Base-by-base conservation (phyloP, 2,797 vertebrate species). In the Morelia viridis region DNA sequence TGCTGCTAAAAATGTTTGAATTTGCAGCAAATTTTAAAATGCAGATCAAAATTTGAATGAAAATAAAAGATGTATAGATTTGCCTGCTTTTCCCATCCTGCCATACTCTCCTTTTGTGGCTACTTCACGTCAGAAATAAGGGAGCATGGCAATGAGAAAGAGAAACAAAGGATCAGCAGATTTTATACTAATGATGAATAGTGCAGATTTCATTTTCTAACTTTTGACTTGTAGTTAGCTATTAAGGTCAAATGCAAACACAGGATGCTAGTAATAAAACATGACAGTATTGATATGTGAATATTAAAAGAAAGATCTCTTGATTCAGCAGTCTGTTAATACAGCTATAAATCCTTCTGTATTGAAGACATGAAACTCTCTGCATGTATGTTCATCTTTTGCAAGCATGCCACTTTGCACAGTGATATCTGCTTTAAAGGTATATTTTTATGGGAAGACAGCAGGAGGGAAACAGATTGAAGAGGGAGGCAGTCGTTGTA, bases 241-340 rank as follows among this genome's bases (percentile, higher is more conserved):
- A 92, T 92, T 92, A 92, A 86, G 92, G 68, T 90, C 89, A 88
- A 88, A 88, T 28, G 8, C 89, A 28, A 84, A 86, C 8, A 28
- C 60, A 65, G 64, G 89, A 84, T 58, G 41, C 89, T 46, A 2
- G 68, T 90, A 92, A 92, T 92, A 86, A 92, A 92, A 92, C 68
- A 90, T 92, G 92, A 92, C 92, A 88, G 89, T 92, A 92, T 92
- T 92, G 89, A 88, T 92, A 88, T 87, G 92, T 28, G 28, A 86
- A 90, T 90, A 90, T 88, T 84, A 92, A 92, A 92, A 84, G 89
- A 86, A 61, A 90, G 58, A 65, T 90, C 85, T 84, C 89, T 92
- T 90, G 92, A 92, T 87, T 92, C 89, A 92, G 89, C 92, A 88
- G 84, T 88, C 68, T 58, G 31, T 41, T 90, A 92, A 88, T 90